phyloP scores from a whole-genome alignment of 2,113 vertebrate species.

The Pholis gunnellus region DNA sequence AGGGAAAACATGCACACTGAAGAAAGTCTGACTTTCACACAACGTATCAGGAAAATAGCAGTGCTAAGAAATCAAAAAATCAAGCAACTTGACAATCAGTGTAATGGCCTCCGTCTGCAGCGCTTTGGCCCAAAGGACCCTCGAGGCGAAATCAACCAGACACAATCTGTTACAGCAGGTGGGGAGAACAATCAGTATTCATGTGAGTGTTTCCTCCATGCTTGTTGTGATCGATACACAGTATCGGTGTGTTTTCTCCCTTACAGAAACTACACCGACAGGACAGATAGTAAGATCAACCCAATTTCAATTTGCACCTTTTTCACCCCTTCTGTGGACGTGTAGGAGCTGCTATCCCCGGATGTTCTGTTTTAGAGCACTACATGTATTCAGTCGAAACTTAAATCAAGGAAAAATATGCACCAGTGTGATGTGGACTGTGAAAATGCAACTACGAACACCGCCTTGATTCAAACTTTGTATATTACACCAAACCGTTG shows the following conservation, averaged over 20 bases:
- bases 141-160: slow-evolving; percentile 41
- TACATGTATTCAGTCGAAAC: background rate
- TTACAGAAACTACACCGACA: slow-evolving; percentile 27
- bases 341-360: background rate
- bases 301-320: slow-evolving; percentile 37
- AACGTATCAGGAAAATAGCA: slow-evolving; percentile 1
- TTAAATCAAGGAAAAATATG: background rate
- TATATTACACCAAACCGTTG: slow-evolving; percentile 53
- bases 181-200: slow-evolving; percentile 41
- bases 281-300: slow-evolving; percentile 22
- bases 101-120: slow-evolving; percentile 51
- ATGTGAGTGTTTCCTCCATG: slow-evolving; percentile 23
- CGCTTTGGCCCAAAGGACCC: slow-evolving; percentile 47
- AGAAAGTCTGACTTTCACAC: slow-evolving; percentile 23
- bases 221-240: slow-evolving; percentile 2
- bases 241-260: background rate
- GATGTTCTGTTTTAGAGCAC: slow-evolving; percentile 13
- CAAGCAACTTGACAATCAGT: slow-evolving; percentile 19
- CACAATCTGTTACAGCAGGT: slow-evolving; percentile 46
- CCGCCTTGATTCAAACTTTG: slow-evolving; percentile 35
- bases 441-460: slow-evolving; percentile 41
- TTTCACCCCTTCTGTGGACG: background rate
- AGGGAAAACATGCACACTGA: slow-evolving; percentile 20
- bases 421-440: slow-evolving; percentile 11
- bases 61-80: slow-evolving; percentile 12